Evolutionary conservation across 2,888 invertebrate species (phyloP).

Genomic region (Frankliniella fusca): DNA sequence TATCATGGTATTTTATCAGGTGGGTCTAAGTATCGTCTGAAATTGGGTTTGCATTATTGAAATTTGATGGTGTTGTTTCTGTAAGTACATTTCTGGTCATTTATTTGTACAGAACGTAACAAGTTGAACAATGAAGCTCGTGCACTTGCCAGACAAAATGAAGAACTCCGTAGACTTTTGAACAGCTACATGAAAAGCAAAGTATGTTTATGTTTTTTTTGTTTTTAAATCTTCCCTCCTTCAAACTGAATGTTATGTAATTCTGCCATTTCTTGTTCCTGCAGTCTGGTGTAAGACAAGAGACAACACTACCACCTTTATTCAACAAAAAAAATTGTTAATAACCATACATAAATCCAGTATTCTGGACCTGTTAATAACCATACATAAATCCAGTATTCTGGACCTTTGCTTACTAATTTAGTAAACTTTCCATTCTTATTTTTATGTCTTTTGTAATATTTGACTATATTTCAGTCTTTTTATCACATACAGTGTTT

Average conservation of each 20-base stretch:
- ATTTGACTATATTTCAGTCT: constrained; percentile 20
- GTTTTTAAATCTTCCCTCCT: not conserved
- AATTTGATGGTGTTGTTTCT: constrained; percentile 30
- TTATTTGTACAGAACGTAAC: constrained; percentile 55
- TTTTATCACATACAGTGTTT: not conserved
- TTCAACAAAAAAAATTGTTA: not conserved
- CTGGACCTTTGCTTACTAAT: not conserved
- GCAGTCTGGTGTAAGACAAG: not conserved
- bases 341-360: not conserved
- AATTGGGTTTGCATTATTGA: constrained; percentile 21
- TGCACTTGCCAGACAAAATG: constrained; percentile 61
- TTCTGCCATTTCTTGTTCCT: not conserved
- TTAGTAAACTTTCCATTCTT: not conserved
- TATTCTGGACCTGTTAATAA: not conserved
- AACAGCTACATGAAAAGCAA: constrained; percentile 50
- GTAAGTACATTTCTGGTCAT: not conserved
- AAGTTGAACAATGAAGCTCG: constrained; percentile 62
- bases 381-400: not conserved
- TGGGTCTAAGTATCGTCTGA: constrained; percentile 40
- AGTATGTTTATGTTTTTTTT: not conserved
- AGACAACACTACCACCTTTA: constrained; percentile 4
- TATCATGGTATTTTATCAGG: constrained; percentile 63
- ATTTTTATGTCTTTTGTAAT: not conserved
- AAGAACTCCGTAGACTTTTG: constrained; percentile 63
- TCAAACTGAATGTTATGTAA: not conserved